Conservation (phyloP, 2,888 invertebrate species). For the Tyria jacobaeae region DNA sequence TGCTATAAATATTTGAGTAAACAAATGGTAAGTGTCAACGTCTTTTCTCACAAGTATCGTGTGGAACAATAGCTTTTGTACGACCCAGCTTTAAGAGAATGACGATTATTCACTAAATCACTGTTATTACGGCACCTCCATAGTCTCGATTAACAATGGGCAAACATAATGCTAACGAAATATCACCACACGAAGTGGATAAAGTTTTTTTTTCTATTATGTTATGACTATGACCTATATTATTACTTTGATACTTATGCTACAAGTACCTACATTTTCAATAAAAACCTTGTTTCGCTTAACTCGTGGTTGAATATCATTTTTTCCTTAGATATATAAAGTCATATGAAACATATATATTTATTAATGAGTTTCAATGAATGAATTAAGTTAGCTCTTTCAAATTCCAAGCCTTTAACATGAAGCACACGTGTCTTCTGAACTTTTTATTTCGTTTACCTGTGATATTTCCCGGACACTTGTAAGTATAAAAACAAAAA, state of each 20-base stretch:
- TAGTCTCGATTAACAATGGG: conserved; percentile 66
- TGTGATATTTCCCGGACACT: conserved; percentile 39
- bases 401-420: conserved; percentile 31
- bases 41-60: conserved; percentile 83
- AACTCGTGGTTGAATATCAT: not conserved
- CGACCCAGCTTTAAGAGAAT: conserved; percentile 75
- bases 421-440: conserved; percentile 35
- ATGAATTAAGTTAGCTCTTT: conserved; percentile 33
- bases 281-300: conserved; percentile 12
- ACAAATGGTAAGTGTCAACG: conserved; percentile 63
- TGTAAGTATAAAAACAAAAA: conserved; percentile 40
- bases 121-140: conserved; percentile 78
- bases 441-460: conserved; percentile 31
- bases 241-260: no score
- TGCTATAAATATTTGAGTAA: conserved; percentile 33
- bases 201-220: conserved; percentile 29
- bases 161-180: conserved; percentile 47
- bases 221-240: not conserved
- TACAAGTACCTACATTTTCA: not conserved
- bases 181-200: conserved; percentile 44
- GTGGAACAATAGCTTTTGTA: conserved; percentile 65
- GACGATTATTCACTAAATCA: conserved; percentile 75
- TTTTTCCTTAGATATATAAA: conserved; percentile 1
- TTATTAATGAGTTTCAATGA: conserved; percentile 39
- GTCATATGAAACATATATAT: conserved; percentile 15